Evolutionary conservation across 2,113 vertebrate genomes (phyloP), one percentile per base, ranked within the genome.

Genomic region (Pavo muticus): DNA sequence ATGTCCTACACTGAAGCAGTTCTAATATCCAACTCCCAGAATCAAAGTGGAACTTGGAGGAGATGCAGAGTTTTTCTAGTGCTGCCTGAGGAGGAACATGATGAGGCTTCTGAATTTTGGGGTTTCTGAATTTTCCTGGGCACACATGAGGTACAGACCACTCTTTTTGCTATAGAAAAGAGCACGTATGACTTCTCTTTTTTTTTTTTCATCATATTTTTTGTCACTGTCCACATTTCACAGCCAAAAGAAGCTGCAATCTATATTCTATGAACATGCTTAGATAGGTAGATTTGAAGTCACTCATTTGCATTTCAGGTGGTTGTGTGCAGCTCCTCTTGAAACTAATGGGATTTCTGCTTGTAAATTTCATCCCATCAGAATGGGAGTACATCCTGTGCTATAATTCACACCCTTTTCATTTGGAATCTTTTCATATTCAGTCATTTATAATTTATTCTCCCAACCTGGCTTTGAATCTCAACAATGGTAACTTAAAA

Each of bases 371-470:
- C 9, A 44, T 81, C 42, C 10, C 39, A 29, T 82, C 57, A 37
- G 18, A 73, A 61, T 10, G 21, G 60, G 82, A 76, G 42, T 67
- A 48, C n/a, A 60, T 44, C 25, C 69, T 10, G 71, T 9, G 5
- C 44, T 76, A 9, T 69, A 81, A 76, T 47, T 90, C 54, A 71
- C 19, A 3, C 80, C 14, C 18, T 29, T 90, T 90, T 87, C 37
- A 69, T 87, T 77, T 70, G 32, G 50, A 14, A 40, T 59, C 37
- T 47, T 84, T 83, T 79, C 48, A 42, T 69, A 76, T 65, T 78
- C 71, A 87, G 24, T 54, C 70, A 61, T 94, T 68, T 80, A 90
- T 84, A 84, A 94, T 93, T 89, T 84, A 83, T 83, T 89, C 32
- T 89, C 50, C 14, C 14, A 73, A 76, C 87, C 86, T 81, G 78